Base-by-base conservation (phyloP, 2,888 invertebrate species). In the Eupithecia abbreviata region DNA sequence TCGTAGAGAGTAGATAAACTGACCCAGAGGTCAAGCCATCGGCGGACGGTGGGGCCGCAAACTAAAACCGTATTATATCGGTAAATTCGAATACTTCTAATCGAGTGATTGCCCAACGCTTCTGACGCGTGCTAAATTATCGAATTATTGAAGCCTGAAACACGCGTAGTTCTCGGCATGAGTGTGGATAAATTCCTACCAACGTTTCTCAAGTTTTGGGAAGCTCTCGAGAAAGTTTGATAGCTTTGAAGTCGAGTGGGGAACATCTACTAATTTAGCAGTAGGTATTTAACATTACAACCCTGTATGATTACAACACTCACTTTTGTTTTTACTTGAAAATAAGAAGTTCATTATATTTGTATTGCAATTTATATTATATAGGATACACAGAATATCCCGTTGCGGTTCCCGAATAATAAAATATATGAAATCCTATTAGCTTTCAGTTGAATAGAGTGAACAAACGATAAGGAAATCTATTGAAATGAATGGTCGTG, bases 1-100 rank as follows among this genome's bases (percentile, higher is more conserved):
- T 68, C 30, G 10, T 62, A 68, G 82, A 76, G 83, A 79, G 75
- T 80, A 85, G 85, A 86, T 88, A 86, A 85, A 84, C 79, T 84
- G 85, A 89, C 87, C 87, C 81, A 55, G 62, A 79, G 86, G 85
- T 86, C 85, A 82, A 75, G 78, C 75, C 79, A 68, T 43, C 68
- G 42, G 71, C 62, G 42, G 84, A 82, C 83, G 85, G 87, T 86
- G 86, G 42, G 66, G 86, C 83, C 81, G 83, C 51, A 80, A 84
- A 76, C 76, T 74, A 75, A 79, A 74, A 84, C 68, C 9, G 68
- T 83, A 89, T 87, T 85, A 85, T 83, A 85, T 84, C 83, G 83
- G 49, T 73, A 49, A 47, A 74, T 69, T 51, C 58, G 7, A 62
- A 62, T 42, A 66, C 13, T 41, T 13, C 13, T 42, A 66, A 66